Conservation (phyloP, 2,113 vertebrate species). For the Hemichromis elongatus region DNA sequence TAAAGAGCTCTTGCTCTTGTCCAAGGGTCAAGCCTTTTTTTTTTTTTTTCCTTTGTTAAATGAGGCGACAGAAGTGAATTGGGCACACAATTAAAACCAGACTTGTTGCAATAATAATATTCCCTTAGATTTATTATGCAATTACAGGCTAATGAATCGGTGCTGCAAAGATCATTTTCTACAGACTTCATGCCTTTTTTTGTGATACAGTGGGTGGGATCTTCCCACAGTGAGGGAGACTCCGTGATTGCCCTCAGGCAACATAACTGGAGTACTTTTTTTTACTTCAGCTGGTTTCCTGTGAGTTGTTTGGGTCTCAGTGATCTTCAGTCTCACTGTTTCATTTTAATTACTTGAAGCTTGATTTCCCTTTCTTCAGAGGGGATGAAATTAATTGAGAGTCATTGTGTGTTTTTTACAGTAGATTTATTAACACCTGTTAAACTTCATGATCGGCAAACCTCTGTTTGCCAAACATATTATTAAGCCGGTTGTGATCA, state of each 20-base stretch:
- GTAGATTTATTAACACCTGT: neutral
- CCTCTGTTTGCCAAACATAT: neutral
- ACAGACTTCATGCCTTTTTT: neutral
- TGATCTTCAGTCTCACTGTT: neutral
- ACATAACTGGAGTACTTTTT: neutral
- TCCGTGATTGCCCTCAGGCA: neutral
- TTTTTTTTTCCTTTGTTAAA: constrained; percentile 31
- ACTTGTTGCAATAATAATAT: constrained; percentile 33
- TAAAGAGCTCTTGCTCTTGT: neutral
- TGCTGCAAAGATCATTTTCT: constrained; percentile 13
- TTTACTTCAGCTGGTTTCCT: neutral
- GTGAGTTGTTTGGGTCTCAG: neutral
- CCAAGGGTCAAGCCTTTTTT: constrained; percentile 17
- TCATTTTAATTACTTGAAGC: neutral
- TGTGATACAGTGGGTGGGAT: neutral
- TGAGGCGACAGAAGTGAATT: constrained; percentile 25
- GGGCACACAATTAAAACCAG: constrained; percentile 43
- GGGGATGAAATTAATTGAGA: neutral
- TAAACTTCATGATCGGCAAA: rapidly evolving
- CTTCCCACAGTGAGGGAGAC: neutral
- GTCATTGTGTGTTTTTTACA: neutral
- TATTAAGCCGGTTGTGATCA: neutral
- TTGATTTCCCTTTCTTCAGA: neutral
- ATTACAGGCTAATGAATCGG: constrained; percentile 50
- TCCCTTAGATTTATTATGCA: constrained; percentile 60